phyloP scores from a whole-genome alignment of 2,797 vertebrate species.

The Parotocinclus haroldoi region DNA sequence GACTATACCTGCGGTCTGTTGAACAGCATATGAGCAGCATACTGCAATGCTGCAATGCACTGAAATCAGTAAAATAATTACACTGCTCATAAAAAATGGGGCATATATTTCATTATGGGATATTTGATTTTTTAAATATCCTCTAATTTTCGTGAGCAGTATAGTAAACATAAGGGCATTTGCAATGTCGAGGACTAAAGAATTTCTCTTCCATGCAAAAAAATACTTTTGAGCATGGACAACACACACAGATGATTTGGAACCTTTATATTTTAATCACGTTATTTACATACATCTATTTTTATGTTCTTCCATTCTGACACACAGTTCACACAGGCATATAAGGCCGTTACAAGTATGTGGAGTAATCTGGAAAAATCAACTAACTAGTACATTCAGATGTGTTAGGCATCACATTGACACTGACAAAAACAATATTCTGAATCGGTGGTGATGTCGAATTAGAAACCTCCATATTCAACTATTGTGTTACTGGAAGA shows the following conservation, averaged over 20 bases:
- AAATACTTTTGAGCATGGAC: not conserved
- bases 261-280: conserved; percentile 57
- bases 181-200: no score
- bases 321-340: conserved; percentile 45
- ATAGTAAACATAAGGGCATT: no score
- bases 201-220: not conserved
- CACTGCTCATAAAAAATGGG: no score
- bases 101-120: no score
- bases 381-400: conserved; percentile 32
- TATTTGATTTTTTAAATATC: no score
- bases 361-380: conserved; percentile 30
- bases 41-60: no score
- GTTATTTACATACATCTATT: conserved; percentile 55
- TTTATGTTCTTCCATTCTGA: conserved; percentile 48
- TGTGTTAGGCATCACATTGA: conserved; percentile 29
- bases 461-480: conserved; percentile 24
- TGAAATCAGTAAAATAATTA: no score
- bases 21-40: no score
- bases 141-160: no score
- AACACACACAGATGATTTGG: conserved; percentile 11
- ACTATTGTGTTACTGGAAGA: conserved; percentile 14
- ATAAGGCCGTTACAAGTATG: conserved; percentile 44
- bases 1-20: no score
- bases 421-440: conserved; percentile 19
- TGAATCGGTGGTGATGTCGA: conserved; percentile 10